Conservation (phyloP, 2,113 vertebrate species). For the Serranochromis macrocephalus region DNA sequence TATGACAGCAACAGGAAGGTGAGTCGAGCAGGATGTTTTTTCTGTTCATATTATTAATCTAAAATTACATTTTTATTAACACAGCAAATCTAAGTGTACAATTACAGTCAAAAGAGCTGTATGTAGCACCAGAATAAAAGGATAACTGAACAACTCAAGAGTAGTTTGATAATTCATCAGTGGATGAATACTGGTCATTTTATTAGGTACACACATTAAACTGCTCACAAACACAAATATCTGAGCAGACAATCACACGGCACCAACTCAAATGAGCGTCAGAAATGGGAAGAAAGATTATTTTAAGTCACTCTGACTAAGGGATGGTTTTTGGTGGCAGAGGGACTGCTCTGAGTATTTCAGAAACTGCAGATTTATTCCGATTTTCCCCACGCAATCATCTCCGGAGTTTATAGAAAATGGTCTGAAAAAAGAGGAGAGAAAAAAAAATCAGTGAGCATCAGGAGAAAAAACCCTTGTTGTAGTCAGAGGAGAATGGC, state of each 20-base stretch:
- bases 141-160: background rate
- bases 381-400: background rate
- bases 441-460: background rate
- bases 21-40: background rate
- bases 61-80: background rate
- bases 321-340: background rate
- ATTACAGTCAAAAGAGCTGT: background rate
- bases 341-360: background rate
- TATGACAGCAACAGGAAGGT: slow-evolving; percentile 95
- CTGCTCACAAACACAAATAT: background rate
- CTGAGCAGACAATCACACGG: background rate
- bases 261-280: background rate
- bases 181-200: background rate
- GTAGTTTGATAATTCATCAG: background rate
- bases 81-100: background rate
- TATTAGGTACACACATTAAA: background rate
- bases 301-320: background rate
- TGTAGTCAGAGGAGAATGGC: background rate
- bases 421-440: background rate
- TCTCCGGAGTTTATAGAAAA: background rate
- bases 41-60: background rate
- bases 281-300: background rate
- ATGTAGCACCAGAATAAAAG: background rate
- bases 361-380: background rate
- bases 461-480: background rate